phyloP scores from a whole-genome alignment of 2,888 invertebrate species.

The Crocallis elinguaria region DNA sequence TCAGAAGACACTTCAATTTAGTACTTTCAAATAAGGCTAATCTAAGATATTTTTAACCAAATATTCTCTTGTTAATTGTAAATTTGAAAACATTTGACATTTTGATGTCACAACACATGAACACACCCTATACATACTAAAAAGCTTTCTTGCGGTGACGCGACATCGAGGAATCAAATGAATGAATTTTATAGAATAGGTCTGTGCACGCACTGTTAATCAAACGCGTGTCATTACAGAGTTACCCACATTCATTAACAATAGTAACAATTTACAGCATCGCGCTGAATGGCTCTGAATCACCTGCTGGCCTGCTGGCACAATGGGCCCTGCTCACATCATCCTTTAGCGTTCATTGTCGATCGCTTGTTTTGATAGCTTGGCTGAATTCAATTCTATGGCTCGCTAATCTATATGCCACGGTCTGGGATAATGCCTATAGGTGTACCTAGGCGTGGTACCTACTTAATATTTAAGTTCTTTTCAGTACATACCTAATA shows the following conservation, averaged over 20 bases:
- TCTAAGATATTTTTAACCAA: too few species aligned
- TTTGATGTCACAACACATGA: too few species aligned
- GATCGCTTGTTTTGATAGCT: slow-evolving; percentile 6
- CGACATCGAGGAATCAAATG: too few species aligned
- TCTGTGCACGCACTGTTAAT: slow-evolving; percentile 50
- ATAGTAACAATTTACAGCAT: slow-evolving; percentile 19
- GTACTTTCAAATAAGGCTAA: too few species aligned
- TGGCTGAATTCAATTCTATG: slow-evolving; percentile 1
- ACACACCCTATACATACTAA: too few species aligned
- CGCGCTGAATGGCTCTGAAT: slow-evolving; percentile 1
- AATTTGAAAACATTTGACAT: too few species aligned
- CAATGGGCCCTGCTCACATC: slow-evolving; percentile 9
- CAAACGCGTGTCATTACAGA: slow-evolving; percentile 43
- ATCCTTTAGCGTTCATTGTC: slow-evolving; percentile 4
- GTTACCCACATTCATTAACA: slow-evolving; percentile 33
- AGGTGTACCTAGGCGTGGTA: not conserved
- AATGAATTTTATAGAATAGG: slow-evolving; percentile 46
- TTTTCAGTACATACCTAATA: too few species aligned
- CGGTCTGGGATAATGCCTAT: not conserved
- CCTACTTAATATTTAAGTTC: too few species aligned
- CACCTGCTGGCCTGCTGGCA: slow-evolving; percentile 1
- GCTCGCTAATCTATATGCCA: not conserved
- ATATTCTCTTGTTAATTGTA: too few species aligned
- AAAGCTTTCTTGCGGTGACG: too few species aligned
- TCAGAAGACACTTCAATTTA: too few species aligned